Conservation (phyloP, 2,888 invertebrate species). For the Epirrhoe tristata region DNA sequence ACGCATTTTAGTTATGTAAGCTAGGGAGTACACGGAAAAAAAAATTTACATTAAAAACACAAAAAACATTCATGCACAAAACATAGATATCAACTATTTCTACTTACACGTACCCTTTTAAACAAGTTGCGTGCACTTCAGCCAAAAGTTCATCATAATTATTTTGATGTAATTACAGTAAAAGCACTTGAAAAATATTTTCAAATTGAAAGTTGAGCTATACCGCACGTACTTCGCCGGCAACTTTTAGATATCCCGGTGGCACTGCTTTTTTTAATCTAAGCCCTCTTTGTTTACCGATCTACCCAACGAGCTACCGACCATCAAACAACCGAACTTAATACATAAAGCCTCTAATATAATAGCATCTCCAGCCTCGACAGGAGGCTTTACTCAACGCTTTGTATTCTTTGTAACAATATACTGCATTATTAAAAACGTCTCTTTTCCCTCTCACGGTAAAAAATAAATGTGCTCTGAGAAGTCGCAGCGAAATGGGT, state of each 20-base stretch:
- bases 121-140: neutral
- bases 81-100: conserved; percentile 1
- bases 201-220: conserved; percentile 5
- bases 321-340: conserved; percentile 61
- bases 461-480: conserved; percentile 67
- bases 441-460: conserved; percentile 63
- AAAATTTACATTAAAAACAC: too few species aligned
- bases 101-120: conserved; percentile 4
- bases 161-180: conserved; percentile 2
- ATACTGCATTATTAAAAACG: conserved; percentile 78
- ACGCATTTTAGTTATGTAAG: too few species aligned
- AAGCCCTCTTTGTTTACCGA: conserved; percentile 37
- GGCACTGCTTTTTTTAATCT: conserved; percentile 31
- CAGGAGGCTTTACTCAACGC: conserved; percentile 65
- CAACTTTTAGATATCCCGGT: conserved; percentile 15
- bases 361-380: conserved; percentile 57
- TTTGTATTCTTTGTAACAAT: conserved; percentile 78
- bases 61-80: neutral
- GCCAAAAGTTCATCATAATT: neutral
- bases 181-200: conserved; percentile 20
- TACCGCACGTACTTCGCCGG: conserved; percentile 2
- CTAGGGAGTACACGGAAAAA: too few species aligned
- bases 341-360: conserved; percentile 65
- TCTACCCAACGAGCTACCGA: conserved; percentile 37
- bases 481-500: conserved; percentile 59